Percentiles rank a stretch among this genome's conserved stretches.
phyloP scores from a whole-genome alignment of 2,797 vertebrate genomes.

The Gambelia wislizenii region DNA sequence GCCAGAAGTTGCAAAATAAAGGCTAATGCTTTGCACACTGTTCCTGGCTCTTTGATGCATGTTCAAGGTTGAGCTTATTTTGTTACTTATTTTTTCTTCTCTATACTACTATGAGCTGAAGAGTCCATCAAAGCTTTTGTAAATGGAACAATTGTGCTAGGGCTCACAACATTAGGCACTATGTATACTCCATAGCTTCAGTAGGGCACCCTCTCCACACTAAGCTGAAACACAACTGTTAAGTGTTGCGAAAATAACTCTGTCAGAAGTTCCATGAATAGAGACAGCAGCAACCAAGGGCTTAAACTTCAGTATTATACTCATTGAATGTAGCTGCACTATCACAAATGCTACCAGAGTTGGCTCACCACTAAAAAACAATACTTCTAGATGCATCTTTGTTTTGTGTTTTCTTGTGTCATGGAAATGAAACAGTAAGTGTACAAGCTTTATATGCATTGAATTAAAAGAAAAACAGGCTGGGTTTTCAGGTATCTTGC shows the following conservation, averaged over 20 bases:
- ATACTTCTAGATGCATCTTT: neutral
- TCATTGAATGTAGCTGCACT: neutral
- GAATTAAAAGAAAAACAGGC: too few relatives aligned
- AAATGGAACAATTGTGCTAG: slow-evolving; percentile 47
- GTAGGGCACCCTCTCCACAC: slow-evolving; percentile 2
- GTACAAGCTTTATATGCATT: too few relatives aligned
- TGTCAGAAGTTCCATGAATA: neutral
- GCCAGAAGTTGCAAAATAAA: slow-evolving; percentile 71
- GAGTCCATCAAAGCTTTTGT: neutral
- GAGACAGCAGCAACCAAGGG: neutral
- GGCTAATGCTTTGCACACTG: slow-evolving; percentile 50
- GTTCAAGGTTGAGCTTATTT: slow-evolving; percentile 69
- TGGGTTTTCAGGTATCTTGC: neutral
- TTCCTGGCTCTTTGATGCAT: slow-evolving; percentile 62
- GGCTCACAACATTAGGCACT: slow-evolving; percentile 36
- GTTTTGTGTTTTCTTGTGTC: neutral
- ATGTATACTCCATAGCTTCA: neutral
- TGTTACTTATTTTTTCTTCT: slow-evolving; percentile 43
- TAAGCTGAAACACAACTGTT: neutral
- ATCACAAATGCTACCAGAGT: neutral
- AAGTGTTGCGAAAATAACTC: neutral
- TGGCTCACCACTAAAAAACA: neutral
- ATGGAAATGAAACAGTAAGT: neutral
- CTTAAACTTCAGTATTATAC: neutral
- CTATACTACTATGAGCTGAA: slow-evolving; percentile 51